Evolutionary conservation across 2,888 invertebrate genomes (phyloP).

Genomic region (Hipparchia semele): DNA sequence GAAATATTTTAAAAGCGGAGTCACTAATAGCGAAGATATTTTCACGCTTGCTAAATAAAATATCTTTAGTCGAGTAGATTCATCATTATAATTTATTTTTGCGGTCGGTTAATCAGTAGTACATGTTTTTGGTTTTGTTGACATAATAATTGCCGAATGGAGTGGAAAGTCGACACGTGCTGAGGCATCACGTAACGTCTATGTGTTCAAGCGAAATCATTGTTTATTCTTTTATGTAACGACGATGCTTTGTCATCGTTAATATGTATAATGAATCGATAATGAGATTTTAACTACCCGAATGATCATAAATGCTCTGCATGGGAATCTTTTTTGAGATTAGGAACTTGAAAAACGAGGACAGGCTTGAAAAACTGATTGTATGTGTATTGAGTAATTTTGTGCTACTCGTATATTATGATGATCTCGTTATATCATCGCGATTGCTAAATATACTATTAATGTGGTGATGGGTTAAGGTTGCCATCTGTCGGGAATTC

Average conservation of each 20-base stretch:
- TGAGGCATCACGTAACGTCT: slow-evolving; percentile 40
- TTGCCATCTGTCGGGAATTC: not conserved
- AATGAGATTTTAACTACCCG: slow-evolving; percentile 32
- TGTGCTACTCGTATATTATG: not conserved
- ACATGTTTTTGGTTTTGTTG: slow-evolving; percentile 42
- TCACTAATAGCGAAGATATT: no score
- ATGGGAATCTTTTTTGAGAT: slow-evolving; percentile 11
- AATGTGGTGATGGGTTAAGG: not conserved
- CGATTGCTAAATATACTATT: not conserved
- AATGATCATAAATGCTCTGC: slow-evolving; percentile 15
- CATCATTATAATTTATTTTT: no score
- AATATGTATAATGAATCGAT: slow-evolving; percentile 30
- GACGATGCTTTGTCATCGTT: slow-evolving; percentile 32
- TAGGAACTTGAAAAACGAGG: slow-evolving; percentile 6
- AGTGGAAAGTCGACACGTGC: slow-evolving; percentile 42
- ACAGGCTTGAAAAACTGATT: slow-evolving; percentile 1
- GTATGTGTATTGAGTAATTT: slow-evolving; percentile 1
- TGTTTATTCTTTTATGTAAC: slow-evolving; percentile 43
- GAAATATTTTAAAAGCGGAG: no score
- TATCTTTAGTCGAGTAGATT: no score
- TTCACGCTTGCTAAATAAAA: no score
- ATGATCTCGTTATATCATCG: not conserved
- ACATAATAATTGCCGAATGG: slow-evolving; percentile 40
- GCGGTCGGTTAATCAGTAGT: not conserved
- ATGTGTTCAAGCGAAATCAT: slow-evolving; percentile 39